phyloP scores from a whole-genome alignment of 2,113 vertebrate genomes.

The Salvelinus fontinalis region DNA sequence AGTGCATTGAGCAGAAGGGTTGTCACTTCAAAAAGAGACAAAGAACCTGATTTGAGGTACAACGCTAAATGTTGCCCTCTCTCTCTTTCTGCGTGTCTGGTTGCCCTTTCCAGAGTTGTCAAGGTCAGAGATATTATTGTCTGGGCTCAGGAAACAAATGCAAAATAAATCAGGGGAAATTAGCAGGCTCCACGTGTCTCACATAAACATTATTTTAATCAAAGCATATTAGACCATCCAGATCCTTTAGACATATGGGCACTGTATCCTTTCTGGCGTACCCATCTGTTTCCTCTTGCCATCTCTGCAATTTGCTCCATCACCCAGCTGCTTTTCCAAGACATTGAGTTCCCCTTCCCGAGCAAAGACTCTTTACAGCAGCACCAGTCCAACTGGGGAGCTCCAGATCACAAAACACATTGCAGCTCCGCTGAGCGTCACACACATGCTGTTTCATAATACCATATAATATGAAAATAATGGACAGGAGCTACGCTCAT shows the following conservation, averaged over 20 bases:
- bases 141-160: conserved; percentile 71
- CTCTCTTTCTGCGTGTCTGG: conserved; percentile 10
- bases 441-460: conserved; percentile 8
- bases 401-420: neutral
- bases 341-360: too few relatives aligned
- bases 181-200: conserved; percentile 63
- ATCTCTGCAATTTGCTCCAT: conserved; percentile 25
- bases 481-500: too few relatives aligned
- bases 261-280: conserved; percentile 60
- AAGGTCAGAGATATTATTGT: conserved; percentile 49
- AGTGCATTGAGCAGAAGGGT: too few relatives aligned
- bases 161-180: conserved; percentile 71
- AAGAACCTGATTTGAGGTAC: too few relatives aligned
- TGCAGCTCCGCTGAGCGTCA: neutral
- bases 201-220: conserved; percentile 77
- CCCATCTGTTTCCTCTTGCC: conserved; percentile 71
- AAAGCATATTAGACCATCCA: conserved; percentile 75
- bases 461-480: conserved; percentile 7
- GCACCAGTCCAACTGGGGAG: too few relatives aligned
- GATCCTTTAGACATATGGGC: conserved; percentile 77
- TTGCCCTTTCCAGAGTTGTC: conserved; percentile 54
- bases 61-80: neutral
- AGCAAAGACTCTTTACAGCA: too few relatives aligned
- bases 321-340: conserved; percentile 48
- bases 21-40: too few relatives aligned